Base-by-base conservation (phyloP, 2,888 invertebrate species). In the Siphonodentalium dalli region DNA sequence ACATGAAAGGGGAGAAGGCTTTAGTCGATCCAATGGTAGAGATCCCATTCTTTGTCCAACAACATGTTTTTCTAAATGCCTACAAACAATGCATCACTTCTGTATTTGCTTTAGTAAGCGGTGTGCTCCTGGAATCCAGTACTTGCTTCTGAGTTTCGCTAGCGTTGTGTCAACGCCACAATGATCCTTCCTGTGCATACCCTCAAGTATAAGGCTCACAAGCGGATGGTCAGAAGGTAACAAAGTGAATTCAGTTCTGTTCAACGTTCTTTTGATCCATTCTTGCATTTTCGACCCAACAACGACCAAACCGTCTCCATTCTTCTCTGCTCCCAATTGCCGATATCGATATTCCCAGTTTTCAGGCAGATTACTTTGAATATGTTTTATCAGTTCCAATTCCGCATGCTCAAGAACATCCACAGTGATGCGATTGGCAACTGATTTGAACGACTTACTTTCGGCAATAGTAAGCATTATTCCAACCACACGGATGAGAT, bases 261-360 rank as follows among this genome's bases (percentile, higher is more conserved):
- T 48, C 48, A 40, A 48, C n/a, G 5, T 33, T 11, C n/a, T n/a
- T n/a, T n/a, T n/a, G n/a, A 48, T 11, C 48, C 48, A 48, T 34
- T 48, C 34, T 13, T 13, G 15, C 48, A 48, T 41, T 40, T 35
- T 48, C 20, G 15, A n/a, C 15, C 48, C 41, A 3, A 48, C 48
- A 7, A 15, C 33, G 34, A 34, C 35, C 8, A 41, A 18, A 18
- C 39, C 40, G 8, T 39, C 23, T 13, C 24, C 26, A 4, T 13
- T 15, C n/a, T 40, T 28, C 38, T 23, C 23, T 20, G 28, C 15
- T 39, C 3, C 29, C 2, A 41, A 28, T 24, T 11, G 20, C 33
- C 11, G 9, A 34, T 26, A n/a, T 29, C n/a, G n/a, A n/a, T n/a
- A n/a, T n/a, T n/a, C n/a, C 23, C 24, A 46, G 13, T 46, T 29